Percentiles rank a stretch among this genome's conserved stretches.
phyloP scores from a whole-genome alignment of 2,113 vertebrate species.

The Anolis carolinensis region DNA sequence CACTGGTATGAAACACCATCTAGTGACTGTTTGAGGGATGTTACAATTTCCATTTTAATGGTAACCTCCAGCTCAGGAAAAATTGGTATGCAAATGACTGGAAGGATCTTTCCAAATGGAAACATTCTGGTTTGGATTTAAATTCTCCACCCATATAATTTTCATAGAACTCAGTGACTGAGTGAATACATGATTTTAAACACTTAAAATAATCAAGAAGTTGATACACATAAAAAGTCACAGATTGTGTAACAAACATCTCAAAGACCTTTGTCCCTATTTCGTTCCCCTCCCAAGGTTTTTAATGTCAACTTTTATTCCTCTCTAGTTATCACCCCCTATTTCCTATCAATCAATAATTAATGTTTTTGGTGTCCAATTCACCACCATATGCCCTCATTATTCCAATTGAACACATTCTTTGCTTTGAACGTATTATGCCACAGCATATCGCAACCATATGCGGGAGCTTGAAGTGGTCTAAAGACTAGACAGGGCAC shows the following conservation, averaged over 20 bases:
- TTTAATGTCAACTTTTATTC: background rate
- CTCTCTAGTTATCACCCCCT: background rate
- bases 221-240: background rate
- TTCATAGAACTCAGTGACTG: background rate
- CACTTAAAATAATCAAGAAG: background rate
- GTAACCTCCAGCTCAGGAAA: conserved; percentile 32
- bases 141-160: background rate
- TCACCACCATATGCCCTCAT: background rate
- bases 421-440: background rate
- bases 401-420: background rate
- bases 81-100: background rate
- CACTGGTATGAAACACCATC: conserved; percentile 34
- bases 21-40: conserved; percentile 45
- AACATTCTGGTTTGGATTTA: conserved; percentile 36
- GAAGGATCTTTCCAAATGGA: conserved; percentile 13
- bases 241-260: background rate
- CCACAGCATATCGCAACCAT: background rate
- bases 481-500: background rate
- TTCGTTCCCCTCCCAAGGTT: background rate
- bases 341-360: background rate
- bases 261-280: background rate
- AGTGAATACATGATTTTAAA: background rate
- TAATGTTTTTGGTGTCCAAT: background rate
- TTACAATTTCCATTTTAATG: conserved; percentile 29
- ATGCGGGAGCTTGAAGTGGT: background rate